Evolutionary conservation across 2,797 vertebrate genomes (phyloP).

Genomic region (Bradypodion ventrale): DNA sequence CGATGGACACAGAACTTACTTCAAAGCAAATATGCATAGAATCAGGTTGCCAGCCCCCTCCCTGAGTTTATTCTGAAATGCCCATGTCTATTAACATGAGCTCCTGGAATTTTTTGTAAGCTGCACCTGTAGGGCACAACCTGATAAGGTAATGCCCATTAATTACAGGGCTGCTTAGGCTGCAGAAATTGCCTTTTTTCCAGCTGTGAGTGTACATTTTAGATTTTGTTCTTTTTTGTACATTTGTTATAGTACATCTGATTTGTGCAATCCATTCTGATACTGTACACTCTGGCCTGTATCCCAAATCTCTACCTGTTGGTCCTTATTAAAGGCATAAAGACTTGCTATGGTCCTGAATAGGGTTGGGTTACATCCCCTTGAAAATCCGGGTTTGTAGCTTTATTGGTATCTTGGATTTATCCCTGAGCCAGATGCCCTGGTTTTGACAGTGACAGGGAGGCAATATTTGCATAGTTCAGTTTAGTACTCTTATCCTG

Average conservation of each 20-base stretch:
- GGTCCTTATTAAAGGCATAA: too few species aligned
- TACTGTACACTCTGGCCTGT: too few species aligned
- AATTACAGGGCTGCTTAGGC: not conserved
- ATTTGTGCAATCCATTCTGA: not conserved
- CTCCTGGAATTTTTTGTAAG: not conserved
- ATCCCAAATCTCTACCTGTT: too few species aligned
- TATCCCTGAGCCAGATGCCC: too few species aligned
- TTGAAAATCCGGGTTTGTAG: too few species aligned
- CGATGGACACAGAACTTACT: not conserved
- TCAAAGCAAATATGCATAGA: not conserved
- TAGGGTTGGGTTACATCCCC: too few species aligned
- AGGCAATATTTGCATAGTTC: too few species aligned
- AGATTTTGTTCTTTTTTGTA: not conserved
- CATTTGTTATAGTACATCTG: not conserved
- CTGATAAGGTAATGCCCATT: not conserved
- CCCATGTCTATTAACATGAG: conserved; percentile 3
- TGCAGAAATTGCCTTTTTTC: not conserved
- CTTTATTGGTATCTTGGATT: too few species aligned
- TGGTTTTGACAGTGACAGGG: too few species aligned
- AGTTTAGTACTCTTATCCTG: too few species aligned
- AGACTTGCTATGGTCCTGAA: too few species aligned
- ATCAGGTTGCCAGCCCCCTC: not conserved
- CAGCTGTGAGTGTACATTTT: not conserved
- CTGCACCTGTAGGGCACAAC: conserved; percentile 1
- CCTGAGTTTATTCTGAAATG: not conserved